Evolutionary conservation across 2,888 invertebrate species (phyloP), one percentile per base, ranked within the genome.

Genomic region (Mythimna vitellina): DNA sequence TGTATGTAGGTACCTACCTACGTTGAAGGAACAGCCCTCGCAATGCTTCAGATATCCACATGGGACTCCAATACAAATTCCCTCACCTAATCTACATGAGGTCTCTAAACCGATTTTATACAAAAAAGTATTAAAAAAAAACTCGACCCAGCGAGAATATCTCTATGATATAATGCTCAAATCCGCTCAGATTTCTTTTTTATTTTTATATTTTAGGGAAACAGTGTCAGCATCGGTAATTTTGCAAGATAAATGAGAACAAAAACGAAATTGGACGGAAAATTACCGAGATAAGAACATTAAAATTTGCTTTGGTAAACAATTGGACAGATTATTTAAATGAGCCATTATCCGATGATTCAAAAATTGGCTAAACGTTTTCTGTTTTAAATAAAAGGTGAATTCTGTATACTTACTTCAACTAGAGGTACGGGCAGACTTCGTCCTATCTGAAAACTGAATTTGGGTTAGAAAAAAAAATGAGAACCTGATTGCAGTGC

Each of bases 71-170:
- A 89, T 84, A 88, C 85, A 88, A 91, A 90, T 86, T 90, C 90
- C 92, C 92, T 87, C 76, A 88, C 76, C 88, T 90, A 92, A 92
- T 93, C 90, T 91, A 82, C 88, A 89, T 86, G 81, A 88, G 85
- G 87, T 87, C 81, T 76, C 73, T 80, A 84, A 89, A 90, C 86
- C 85, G 88, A 87, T 88, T 90, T 76, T 83, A 38, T 76, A 67
- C 10, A 76, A 56, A 76, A 42, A 76, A 49, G 25, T 73, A 77
- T 81, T 86, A 81, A 88, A 85, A 64, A 88, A 85, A 66, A 87
- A 88, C 84, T 80, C 82, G 82, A 80, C 76, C 70, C 78, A 75
- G 62, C 38, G 74, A 81, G 73, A 76, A 78, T 70, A 57, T 69
- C 54, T 72, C 70, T 73, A 73, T 72, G 63, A 73, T 73, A 60